Evolutionary conservation across 2,113 vertebrate genomes (phyloP).

Genomic region (Gambusia holbrooki): DNA sequence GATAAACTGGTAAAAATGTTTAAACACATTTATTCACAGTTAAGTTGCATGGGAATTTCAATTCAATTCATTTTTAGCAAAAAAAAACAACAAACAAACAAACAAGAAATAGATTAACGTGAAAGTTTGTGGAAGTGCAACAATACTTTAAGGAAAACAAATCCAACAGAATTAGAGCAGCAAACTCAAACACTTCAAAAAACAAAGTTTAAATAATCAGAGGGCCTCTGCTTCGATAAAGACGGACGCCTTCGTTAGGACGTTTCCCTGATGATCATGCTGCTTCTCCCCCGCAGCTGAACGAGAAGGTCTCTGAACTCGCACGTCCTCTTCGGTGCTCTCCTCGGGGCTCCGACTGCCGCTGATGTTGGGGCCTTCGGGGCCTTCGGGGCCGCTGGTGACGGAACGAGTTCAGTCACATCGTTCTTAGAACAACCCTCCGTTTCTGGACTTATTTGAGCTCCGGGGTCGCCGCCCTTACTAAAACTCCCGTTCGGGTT

Average conservation of each 20-base stretch:
- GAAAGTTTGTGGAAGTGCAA: neutral
- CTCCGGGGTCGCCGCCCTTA: neutral
- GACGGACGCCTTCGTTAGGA: neutral
- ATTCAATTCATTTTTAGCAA: neutral
- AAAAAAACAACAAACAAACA: neutral
- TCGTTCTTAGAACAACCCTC: neutral
- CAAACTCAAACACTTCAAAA: neutral
- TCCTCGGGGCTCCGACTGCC: neutral
- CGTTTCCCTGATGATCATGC: conserved; percentile 58
- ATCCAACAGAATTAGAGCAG: neutral
- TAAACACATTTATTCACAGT: conserved; percentile 21
- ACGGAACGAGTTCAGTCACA: neutral
- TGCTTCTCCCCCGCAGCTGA: conserved; percentile 54
- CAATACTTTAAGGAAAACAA: neutral
- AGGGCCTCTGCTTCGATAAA: neutral
- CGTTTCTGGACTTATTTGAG: neutral
- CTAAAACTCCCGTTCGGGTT: neutral
- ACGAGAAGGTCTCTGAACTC: conserved; percentile 58
- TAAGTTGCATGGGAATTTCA: conserved; percentile 4
- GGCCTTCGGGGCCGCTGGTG: neutral
- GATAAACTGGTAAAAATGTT: neutral
- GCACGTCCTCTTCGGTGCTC: neutral
- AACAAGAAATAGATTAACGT: neutral
- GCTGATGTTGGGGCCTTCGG: neutral
- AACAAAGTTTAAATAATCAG: neutral